Evolutionary conservation across 2,113 vertebrate species (phyloP).

Genomic region (Pachypanchax playfairii): DNA sequence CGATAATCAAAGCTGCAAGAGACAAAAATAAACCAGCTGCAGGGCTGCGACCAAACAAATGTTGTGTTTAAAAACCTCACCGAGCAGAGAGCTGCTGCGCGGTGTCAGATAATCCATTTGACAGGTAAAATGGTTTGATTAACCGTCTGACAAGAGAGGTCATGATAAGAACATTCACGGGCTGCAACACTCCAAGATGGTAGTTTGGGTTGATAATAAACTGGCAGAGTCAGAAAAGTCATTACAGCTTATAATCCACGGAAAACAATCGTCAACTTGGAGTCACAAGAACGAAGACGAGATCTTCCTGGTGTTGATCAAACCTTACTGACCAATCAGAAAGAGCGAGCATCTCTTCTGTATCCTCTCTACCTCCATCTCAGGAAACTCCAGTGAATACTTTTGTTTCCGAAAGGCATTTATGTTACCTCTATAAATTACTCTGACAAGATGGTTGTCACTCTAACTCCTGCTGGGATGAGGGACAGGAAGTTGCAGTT

Average conservation of each 20-base stretch:
- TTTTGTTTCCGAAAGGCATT: no score
- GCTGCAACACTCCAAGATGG: not conserved
- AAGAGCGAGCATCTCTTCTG: no score
- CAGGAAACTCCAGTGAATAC: no score
- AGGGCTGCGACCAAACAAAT: conserved; percentile 1
- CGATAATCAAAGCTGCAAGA: conserved; percentile 65
- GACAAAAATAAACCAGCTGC: conserved; percentile 56
- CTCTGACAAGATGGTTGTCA: no score
- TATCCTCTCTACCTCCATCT: no score
- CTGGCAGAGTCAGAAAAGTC: not conserved
- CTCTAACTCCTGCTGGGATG: conserved; percentile 5
- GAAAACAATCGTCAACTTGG: no score
- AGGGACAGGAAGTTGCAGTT: not conserved
- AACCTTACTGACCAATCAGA: no score
- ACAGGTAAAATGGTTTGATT: conserved; percentile 48
- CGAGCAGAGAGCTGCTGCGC: conserved; percentile 10
- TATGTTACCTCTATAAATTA: conserved; percentile 17
- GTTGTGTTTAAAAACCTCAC: not conserved
- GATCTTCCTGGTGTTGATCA: no score
- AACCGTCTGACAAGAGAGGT: conserved; percentile 44
- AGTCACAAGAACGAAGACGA: no score
- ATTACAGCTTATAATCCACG: conserved; percentile 1
- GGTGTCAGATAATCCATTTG: conserved; percentile 19
- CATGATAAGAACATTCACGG: conserved; percentile 20
- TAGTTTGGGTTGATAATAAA: conserved; percentile 4